These are phyloP conservation scores for Centruroides sculpturatus DNA, from an alignment of 1,140 invertebrate genomes.

Conservation along the genomic window DNA sequence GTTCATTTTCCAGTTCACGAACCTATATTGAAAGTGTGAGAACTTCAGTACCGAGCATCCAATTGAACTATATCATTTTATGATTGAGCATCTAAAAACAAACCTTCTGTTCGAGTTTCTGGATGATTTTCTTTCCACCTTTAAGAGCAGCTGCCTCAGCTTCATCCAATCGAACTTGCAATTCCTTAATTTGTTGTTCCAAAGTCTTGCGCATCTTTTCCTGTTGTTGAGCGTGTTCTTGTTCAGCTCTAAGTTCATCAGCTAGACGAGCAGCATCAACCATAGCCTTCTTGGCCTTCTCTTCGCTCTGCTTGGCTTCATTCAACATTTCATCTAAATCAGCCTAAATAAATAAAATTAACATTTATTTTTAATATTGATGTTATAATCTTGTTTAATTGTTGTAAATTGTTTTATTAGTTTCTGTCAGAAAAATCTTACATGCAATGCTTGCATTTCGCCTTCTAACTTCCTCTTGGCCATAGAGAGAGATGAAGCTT, in stretches of 20 bases:
- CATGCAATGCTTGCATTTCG: slow-evolving; percentile 89
- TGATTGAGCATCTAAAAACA: background rate
- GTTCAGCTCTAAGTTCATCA: slow-evolving; percentile 95
- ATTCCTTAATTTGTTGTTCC: slow-evolving; percentile 94
- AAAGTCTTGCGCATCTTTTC: slow-evolving; percentile 95
- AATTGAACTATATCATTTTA: background rate
- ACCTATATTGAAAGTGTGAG: background rate
- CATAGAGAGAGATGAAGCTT: slow-evolving; percentile 77
- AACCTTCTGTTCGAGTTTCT: slow-evolving; percentile 37
- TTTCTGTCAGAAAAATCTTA: slow-evolving; percentile 57
- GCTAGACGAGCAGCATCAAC: slow-evolving; percentile 93
- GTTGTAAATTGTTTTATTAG: slow-evolving; percentile 55
- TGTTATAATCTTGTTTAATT: slow-evolving; percentile 25
- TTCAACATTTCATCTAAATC: slow-evolving; percentile 93
- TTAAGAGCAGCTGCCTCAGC: slow-evolving; percentile 63
- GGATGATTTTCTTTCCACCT: slow-evolving; percentile 75
- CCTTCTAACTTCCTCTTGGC: slow-evolving; percentile 97
- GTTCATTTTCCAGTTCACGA: slow-evolving; percentile 87
- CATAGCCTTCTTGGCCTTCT: slow-evolving; percentile 96
- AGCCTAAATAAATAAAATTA: background rate
- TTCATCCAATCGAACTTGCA: slow-evolving; percentile 54
- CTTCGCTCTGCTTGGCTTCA: slow-evolving; percentile 89
- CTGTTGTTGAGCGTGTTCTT: slow-evolving; percentile 93
- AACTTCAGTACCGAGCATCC: background rate
- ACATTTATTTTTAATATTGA: background rate